Conservation (phyloP, 64 coral and sea anemone species). For the Catalaphyllia jardinei region DNA sequence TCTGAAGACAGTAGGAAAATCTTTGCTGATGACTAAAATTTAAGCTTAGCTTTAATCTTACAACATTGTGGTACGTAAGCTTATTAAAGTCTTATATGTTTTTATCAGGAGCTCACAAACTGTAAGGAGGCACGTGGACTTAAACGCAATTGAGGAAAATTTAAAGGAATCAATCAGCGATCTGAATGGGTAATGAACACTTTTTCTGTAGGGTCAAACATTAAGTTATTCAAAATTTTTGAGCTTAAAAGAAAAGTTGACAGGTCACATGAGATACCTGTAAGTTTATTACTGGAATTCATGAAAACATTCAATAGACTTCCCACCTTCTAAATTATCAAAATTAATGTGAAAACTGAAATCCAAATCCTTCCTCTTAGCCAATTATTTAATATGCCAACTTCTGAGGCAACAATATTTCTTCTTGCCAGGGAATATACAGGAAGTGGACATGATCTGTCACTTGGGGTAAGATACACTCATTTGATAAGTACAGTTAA, state of each 20-base stretch:
- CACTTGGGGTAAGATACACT: constrained; percentile 1
- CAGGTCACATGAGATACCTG: too few species aligned
- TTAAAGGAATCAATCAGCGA: not conserved
- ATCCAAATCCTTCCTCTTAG: too few species aligned
- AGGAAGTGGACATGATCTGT: not conserved
- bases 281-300: too few species aligned
- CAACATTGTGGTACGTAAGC: not conserved
- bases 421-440: not conserved
- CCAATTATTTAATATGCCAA: too few species aligned
- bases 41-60: not conserved
- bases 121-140: constrained; percentile 31
- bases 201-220: too few species aligned
- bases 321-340: too few species aligned
- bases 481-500: too few species aligned
- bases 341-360: too few species aligned
- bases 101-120: constrained; percentile 57
- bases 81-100: not conserved
- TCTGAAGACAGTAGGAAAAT: not conserved
- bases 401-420: not conserved
- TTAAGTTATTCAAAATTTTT: too few species aligned
- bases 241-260: too few species aligned
- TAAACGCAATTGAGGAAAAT: not conserved
- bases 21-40: not conserved
- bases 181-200: not conserved
- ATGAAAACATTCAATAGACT: too few species aligned